Conservation (phyloP, 2,113 vertebrate species). For the Notiomystis cincta region DNA sequence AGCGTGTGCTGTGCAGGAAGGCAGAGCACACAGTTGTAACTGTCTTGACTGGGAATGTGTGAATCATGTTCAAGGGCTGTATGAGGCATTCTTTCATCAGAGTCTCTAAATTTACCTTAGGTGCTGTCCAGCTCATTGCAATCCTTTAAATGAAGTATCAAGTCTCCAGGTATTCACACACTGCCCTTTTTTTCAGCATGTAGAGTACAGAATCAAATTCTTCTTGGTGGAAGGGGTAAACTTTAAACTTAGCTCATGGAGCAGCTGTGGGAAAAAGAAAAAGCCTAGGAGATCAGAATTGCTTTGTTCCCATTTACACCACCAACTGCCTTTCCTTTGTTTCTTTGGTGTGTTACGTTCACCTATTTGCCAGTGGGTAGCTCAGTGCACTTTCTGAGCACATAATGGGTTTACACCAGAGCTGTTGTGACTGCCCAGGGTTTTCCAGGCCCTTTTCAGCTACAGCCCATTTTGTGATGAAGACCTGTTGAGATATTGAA, state of each 20-base stretch:
- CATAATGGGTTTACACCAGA: neutral
- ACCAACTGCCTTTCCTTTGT: neutral
- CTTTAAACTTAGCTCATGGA: neutral
- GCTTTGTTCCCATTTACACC: neutral
- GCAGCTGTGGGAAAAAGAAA: neutral
- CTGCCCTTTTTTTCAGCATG: neutral
- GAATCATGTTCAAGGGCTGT: neutral
- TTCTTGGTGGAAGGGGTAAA: neutral
- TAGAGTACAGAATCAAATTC: neutral
- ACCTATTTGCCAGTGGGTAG: neutral
- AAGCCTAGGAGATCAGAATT: neutral
- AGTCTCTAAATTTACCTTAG: neutral
- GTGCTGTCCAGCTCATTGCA: neutral
- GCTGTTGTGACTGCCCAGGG: neutral
- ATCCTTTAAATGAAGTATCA: neutral
- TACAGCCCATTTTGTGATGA: neutral
- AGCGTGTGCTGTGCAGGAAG: neutral
- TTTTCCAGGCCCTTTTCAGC: neutral
- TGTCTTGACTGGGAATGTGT: neutral
- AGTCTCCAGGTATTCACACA: neutral
- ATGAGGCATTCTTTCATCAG: neutral
- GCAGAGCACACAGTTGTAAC: neutral
- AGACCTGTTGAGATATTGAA: neutral
- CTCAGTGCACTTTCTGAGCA: neutral
- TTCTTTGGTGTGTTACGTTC: neutral